Percentiles rank a stretch among this genome's conserved stretches.
Conservation (phyloP, 2,888 invertebrate species). For the Amaurobius ferox region DNA sequence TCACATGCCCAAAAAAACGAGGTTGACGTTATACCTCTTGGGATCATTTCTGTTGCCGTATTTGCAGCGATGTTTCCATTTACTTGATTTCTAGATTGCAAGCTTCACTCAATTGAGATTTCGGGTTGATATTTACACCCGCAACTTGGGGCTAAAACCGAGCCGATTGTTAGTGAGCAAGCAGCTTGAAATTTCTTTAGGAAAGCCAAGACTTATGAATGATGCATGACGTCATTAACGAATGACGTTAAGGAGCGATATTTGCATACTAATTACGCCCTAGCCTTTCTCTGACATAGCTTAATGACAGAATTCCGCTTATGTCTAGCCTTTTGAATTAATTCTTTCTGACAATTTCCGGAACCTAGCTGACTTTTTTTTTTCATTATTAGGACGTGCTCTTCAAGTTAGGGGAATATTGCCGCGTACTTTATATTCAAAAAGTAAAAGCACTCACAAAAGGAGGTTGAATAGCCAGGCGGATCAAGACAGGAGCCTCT, state of each 20-base stretch:
- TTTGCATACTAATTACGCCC: conserved; percentile 72
- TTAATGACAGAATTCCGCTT: conserved; percentile 72
- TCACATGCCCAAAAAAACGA: too few species aligned
- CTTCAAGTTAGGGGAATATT: conserved; percentile 69
- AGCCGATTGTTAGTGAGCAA: conserved; percentile 48
- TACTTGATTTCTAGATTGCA: conserved; percentile 27
- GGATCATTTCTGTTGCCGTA: too few species aligned
- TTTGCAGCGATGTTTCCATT: not conserved
- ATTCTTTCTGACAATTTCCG: conserved; percentile 72
- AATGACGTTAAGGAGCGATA: conserved; percentile 71
- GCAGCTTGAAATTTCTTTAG: conserved; percentile 55
- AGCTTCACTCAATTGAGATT: conserved; percentile 33
- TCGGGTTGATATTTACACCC: conserved; percentile 35
- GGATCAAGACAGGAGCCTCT: conserved; percentile 60
- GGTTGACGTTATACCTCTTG: too few species aligned
- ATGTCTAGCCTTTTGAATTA: conserved; percentile 71
- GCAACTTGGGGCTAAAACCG: conserved; percentile 38
- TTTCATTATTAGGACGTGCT: conserved; percentile 36
- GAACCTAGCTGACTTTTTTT: conserved; percentile 60
- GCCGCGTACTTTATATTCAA: conserved; percentile 70
- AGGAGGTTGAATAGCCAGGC: conserved; percentile 61
- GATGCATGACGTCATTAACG: conserved; percentile 72
- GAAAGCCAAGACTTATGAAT: conserved; percentile 65
- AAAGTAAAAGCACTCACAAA: conserved; percentile 68
- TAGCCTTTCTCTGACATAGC: conserved; percentile 70